Evolutionary conservation across 2,113 vertebrate genomes (phyloP).

Genomic region (Tragelaphus imberbis): DNA sequence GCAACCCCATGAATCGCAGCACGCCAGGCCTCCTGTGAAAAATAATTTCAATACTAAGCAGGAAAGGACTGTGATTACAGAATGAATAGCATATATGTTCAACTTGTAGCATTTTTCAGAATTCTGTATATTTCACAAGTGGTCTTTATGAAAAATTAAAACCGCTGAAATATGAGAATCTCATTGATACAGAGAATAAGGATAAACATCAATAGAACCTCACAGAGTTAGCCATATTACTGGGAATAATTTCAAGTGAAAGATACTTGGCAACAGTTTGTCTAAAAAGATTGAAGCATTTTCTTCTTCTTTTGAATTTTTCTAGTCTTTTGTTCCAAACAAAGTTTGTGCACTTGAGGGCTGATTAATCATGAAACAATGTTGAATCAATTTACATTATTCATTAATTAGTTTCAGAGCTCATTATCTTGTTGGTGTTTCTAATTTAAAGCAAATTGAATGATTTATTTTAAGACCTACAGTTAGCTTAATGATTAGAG

Average conservation of each 20-base stretch:
- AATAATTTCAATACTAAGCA: background rate
- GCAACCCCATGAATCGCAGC: too few relatives aligned
- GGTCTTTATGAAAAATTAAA: background rate
- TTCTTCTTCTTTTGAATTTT: background rate
- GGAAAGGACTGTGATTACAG: background rate
- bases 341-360: background rate
- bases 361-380: background rate
- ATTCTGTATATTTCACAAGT: background rate
- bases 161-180: background rate
- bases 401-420: background rate
- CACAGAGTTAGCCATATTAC: background rate
- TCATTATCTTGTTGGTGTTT: background rate
- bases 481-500: background rate
- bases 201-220: background rate
- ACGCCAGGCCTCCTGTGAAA: background rate
- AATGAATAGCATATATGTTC: background rate
- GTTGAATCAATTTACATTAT: constrained; percentile 20
- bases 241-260: background rate
- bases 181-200: background rate
- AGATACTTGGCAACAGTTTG: background rate
- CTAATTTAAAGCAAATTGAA: background rate
- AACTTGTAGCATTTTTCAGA: background rate
- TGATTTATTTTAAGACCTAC: background rate
- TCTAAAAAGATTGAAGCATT: background rate
- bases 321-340: background rate